Evolutionary conservation across 2,113 vertebrate genomes (phyloP).

Genomic region (Percina caprodes): DNA sequence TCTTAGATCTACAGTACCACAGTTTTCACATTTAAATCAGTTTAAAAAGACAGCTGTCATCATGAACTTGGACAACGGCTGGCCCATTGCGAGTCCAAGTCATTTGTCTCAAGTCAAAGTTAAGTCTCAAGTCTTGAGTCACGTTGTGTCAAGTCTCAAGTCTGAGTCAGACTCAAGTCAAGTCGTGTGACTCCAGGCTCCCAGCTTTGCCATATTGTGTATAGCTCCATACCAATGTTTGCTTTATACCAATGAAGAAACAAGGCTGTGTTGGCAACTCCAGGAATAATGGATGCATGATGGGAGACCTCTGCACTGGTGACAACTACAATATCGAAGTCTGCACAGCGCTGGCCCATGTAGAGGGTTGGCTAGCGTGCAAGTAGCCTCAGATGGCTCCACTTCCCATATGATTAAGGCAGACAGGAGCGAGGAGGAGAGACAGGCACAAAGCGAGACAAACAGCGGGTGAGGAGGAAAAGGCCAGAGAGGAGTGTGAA

Average conservation of each 20-base stretch:
- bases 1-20: too few relatives aligned
- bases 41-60: too few relatives aligned
- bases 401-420: constrained; percentile 59
- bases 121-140: too few relatives aligned
- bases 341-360: constrained; percentile 41
- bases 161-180: too few relatives aligned
- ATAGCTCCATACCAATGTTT: not conserved
- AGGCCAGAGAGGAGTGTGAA: constrained; percentile 64
- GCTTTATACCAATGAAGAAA: constrained; percentile 4
- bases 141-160: too few relatives aligned
- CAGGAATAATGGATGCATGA: constrained; percentile 37
- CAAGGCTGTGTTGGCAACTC: not conserved
- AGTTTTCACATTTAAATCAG: too few relatives aligned
- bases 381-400: constrained; percentile 60
- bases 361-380: constrained; percentile 53
- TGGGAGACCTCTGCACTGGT: constrained; percentile 11
- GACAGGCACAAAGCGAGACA: constrained; percentile 40
- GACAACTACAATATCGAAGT: constrained; percentile 41
- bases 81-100: too few relatives aligned
- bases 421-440: constrained; percentile 55
- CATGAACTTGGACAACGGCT: too few relatives aligned
- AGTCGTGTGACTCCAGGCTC: too few relatives aligned
- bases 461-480: constrained; percentile 63
- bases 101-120: too few relatives aligned
- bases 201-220: not conserved